phyloP scores from a whole-genome alignment of 2,888 invertebrate species.

The Catocala sponsa region DNA sequence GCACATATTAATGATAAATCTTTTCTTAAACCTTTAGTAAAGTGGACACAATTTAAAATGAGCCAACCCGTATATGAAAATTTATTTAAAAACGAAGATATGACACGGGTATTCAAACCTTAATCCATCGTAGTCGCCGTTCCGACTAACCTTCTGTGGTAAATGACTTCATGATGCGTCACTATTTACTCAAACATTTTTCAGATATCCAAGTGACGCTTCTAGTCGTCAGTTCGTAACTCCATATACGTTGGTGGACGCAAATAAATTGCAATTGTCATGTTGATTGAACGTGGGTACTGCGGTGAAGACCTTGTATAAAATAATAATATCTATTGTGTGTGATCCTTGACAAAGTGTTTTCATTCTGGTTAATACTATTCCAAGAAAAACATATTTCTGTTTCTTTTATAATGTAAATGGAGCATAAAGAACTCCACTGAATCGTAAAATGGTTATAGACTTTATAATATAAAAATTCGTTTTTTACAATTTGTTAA shows the following conservation, averaged over 20 bases:
- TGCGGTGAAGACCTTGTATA: constrained; percentile 74
- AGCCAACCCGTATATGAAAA: too few relatives aligned
- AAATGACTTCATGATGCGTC: neutral
- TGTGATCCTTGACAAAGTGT: constrained; percentile 64
- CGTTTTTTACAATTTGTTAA: too few relatives aligned
- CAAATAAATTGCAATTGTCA: constrained; percentile 71
- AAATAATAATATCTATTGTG: constrained; percentile 70
- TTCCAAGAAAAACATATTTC: constrained; percentile 54
- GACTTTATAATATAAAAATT: too few relatives aligned
- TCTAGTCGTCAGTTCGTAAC: constrained; percentile 45
- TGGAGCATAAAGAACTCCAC: neutral
- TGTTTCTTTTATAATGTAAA: constrained; percentile 31
- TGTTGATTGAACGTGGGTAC: constrained; percentile 76
- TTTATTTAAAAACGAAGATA: too few relatives aligned
- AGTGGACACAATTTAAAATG: too few relatives aligned
- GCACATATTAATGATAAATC: too few relatives aligned
- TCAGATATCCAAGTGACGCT: constrained; percentile 27
- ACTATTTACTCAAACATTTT: constrained; percentile 18
- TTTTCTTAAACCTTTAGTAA: too few relatives aligned
- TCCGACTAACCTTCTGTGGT: too few relatives aligned
- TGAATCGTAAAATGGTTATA: neutral
- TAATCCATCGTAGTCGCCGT: too few relatives aligned
- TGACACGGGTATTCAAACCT: too few relatives aligned
- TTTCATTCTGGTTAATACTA: constrained; percentile 48
- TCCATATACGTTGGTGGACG: constrained; percentile 64